Conservation (phyloP, 2,113 vertebrate species). For the Tragulus kanchil region DNA sequence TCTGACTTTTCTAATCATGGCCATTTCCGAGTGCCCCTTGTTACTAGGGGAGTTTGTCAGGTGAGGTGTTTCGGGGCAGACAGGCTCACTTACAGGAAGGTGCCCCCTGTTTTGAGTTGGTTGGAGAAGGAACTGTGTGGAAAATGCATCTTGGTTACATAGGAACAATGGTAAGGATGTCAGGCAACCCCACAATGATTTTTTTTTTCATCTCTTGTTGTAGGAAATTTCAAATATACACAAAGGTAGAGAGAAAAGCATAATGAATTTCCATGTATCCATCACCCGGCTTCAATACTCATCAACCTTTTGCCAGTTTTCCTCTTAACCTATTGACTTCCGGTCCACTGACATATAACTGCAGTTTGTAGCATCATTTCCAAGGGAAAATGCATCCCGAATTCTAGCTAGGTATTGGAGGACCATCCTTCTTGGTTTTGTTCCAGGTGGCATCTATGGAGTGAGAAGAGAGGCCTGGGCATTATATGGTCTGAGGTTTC, state of each 20-base stretch:
- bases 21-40: background rate
- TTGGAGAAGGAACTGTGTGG: background rate
- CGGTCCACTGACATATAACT: background rate
- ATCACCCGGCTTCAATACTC: background rate
- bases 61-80: background rate
- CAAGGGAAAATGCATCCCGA: background rate
- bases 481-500: background rate
- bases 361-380: background rate
- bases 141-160: background rate
- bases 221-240: constrained; percentile 11
- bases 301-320: background rate
- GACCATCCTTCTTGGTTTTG: background rate
- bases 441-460: background rate
- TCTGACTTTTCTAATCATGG: background rate
- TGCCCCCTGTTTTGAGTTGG: background rate
- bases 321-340: background rate
- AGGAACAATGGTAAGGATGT: background rate
- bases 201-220: constrained; percentile 27
- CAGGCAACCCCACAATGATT: background rate
- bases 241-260: background rate
- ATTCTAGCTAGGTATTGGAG: background rate
- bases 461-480: background rate
- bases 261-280: background rate
- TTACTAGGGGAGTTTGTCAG: background rate
- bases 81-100: background rate